phyloP scores from a whole-genome alignment of 2,888 invertebrate species.

The Brenthis daphne region DNA sequence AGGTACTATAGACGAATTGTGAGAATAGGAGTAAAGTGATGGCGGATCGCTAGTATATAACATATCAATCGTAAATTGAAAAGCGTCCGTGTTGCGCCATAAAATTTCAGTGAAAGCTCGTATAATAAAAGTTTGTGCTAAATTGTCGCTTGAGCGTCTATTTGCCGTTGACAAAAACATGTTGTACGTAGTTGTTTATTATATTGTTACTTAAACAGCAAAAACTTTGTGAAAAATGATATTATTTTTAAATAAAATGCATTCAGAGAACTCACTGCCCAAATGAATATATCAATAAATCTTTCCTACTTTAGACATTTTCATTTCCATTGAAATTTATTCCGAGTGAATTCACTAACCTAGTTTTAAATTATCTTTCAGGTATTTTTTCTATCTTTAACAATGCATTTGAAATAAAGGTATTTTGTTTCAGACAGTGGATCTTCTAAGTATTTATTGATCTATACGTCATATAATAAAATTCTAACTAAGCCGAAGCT shows the following conservation, averaged over 20 bases:
- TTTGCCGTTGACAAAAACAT: background rate
- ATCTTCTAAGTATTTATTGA: too few relatives aligned
- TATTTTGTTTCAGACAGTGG: background rate
- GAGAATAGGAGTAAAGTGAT: too few relatives aligned
- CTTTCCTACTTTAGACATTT: constrained; percentile 5
- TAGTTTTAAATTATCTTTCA: constrained; percentile 7
- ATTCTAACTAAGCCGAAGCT: too few relatives aligned
- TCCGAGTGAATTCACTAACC: constrained; percentile 1
- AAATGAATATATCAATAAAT: background rate
- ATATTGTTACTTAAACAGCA: too few relatives aligned
- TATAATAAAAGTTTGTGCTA: constrained; percentile 3
- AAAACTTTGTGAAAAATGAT: too few relatives aligned
- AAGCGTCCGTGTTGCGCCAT: constrained; percentile 7
- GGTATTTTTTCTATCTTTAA: background rate
- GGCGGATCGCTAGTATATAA: background rate
- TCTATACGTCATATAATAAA: too few relatives aligned
- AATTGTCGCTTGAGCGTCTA: background rate
- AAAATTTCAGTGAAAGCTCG: constrained; percentile 3
- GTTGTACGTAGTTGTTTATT: too few relatives aligned
- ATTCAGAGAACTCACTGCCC: background rate
- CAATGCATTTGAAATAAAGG: background rate
- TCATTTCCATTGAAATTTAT: constrained; percentile 8
- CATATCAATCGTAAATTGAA: constrained; percentile 4
- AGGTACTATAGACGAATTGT: too few relatives aligned
- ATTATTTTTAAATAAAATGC: background rate